phyloP scores from a whole-genome alignment of 2,113 vertebrate genomes.

The Lampris megalopsis region DNA sequence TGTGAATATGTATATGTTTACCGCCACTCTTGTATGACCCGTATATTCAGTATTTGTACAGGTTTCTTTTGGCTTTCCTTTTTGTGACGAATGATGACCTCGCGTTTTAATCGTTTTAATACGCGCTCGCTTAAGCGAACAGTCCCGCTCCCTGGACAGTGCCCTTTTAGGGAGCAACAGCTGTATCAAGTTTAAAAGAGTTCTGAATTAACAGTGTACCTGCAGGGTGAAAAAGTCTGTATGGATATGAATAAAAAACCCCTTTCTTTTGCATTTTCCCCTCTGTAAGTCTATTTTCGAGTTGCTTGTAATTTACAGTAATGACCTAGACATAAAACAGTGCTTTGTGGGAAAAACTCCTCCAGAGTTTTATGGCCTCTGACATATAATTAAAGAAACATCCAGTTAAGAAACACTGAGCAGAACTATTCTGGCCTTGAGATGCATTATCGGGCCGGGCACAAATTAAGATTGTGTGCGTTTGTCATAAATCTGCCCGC shows the following conservation, averaged over 20 bases:
- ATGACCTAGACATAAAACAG: constrained; percentile 67
- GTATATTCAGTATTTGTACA: constrained; percentile 77
- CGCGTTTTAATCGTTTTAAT: constrained; percentile 51
- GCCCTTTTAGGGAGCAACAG: constrained; percentile 33
- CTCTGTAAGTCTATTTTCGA: constrained; percentile 55
- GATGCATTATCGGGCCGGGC: constrained; percentile 78
- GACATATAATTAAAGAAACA: constrained; percentile 89
- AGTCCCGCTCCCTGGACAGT: constrained; percentile 39
- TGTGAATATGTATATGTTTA: constrained; percentile 83
- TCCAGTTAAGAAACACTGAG: constrained; percentile 84
- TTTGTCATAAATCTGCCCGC: constrained; percentile 80
- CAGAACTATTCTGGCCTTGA: constrained; percentile 78
- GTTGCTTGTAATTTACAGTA: constrained; percentile 71
- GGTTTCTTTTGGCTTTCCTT: constrained; percentile 59
- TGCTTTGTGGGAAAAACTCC: constrained; percentile 66
- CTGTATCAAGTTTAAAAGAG: constrained; percentile 29
- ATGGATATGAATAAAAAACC: constrained; percentile 80
- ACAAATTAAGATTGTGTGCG: constrained; percentile 83
- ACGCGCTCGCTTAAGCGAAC: constrained; percentile 45
- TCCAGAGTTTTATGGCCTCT: constrained; percentile 84
- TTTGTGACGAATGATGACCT: constrained; percentile 46
- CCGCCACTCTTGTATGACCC: constrained; percentile 69
- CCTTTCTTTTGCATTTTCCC: constrained; percentile 70
- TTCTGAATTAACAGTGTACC: constrained; percentile 47
- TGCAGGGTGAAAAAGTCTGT: constrained; percentile 59